Evolutionary conservation across 2,888 invertebrate genomes (phyloP).

Genomic region (Spodoptera exigua): DNA sequence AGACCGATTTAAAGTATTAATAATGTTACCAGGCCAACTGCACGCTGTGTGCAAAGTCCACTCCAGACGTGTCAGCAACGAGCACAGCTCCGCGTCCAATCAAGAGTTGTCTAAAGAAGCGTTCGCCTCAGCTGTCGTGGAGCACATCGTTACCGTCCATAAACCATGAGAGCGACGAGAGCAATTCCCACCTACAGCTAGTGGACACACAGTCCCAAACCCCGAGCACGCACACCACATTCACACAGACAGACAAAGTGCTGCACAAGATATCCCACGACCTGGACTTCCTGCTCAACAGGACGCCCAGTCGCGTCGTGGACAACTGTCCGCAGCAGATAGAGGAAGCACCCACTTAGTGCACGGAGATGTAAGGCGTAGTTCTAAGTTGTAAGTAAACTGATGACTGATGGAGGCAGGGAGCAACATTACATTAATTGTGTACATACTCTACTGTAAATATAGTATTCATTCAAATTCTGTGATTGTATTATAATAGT

Average conservation of each 20-base stretch:
- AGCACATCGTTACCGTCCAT: constrained; percentile 81
- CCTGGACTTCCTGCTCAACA: constrained; percentile 94
- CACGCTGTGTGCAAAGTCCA: constrained; percentile 80
- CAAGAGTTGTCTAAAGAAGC: constrained; percentile 85
- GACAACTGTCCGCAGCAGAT: constrained; percentile 70
- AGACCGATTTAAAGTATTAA: neutral
- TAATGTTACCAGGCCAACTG: constrained; percentile 69
- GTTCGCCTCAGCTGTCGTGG: constrained; percentile 66
- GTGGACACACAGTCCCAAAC: constrained; percentile 77
- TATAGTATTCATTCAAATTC: neutral
- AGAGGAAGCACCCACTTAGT: constrained; percentile 82
- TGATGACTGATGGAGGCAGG: constrained; percentile 76
- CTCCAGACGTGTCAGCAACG: constrained; percentile 80
- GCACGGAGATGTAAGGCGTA: constrained; percentile 3
- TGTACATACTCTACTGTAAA: constrained; percentile 22
- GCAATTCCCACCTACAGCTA: constrained; percentile 78
- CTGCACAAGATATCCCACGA: constrained; percentile 95
- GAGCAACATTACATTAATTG: constrained; percentile 59
- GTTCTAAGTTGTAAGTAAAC: constrained; percentile 58
- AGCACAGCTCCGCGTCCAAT: constrained; percentile 77
- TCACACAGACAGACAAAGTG: constrained; percentile 89
- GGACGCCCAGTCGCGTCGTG: constrained; percentile 80
- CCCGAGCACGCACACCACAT: constrained; percentile 78
- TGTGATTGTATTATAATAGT: too few relatives aligned
- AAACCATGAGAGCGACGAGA: constrained; percentile 59